Percentiles rank a stretch among this genome's conserved stretches.
Conservation (phyloP, 2,888 invertebrate species). For the Drosophila mulleri region DNA sequence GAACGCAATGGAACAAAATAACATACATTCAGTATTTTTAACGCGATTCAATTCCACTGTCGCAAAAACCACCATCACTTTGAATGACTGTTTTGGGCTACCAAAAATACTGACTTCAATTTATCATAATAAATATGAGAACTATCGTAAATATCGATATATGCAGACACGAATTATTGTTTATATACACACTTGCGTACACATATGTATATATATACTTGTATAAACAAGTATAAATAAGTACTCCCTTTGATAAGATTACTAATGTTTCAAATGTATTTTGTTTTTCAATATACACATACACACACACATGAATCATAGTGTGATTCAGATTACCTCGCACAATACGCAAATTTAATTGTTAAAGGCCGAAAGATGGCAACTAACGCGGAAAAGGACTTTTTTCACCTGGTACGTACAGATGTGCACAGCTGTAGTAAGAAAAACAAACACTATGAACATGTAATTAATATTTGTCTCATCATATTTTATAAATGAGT, state of each 20-base stretch:
- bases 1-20: background rate
- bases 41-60: constrained; percentile 6
- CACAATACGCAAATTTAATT: constrained; percentile 33
- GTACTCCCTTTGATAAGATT: constrained; percentile 53
- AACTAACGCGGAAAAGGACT: constrained; percentile 70
- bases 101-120: constrained; percentile 16
- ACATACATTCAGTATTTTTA: background rate
- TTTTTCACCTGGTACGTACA: constrained; percentile 66
- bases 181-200: constrained; percentile 17
- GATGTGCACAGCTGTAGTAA: constrained; percentile 29
- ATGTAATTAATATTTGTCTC: background rate
- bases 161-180: constrained; percentile 22
- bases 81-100: background rate
- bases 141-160: constrained; percentile 31
- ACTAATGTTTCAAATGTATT: constrained; percentile 52
- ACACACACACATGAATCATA: constrained; percentile 30
- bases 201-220: constrained; percentile 27
- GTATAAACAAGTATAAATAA: constrained; percentile 50
- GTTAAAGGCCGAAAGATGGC: constrained; percentile 50
- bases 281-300: constrained; percentile 40
- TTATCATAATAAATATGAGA: background rate
- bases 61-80: background rate
- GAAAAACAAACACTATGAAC: constrained; percentile 8
- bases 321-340: constrained; percentile 43
- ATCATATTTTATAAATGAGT: background rate